phyloP scores from a whole-genome alignment of 2,888 invertebrate genomes.

The Dermolepida albohirtum region DNA sequence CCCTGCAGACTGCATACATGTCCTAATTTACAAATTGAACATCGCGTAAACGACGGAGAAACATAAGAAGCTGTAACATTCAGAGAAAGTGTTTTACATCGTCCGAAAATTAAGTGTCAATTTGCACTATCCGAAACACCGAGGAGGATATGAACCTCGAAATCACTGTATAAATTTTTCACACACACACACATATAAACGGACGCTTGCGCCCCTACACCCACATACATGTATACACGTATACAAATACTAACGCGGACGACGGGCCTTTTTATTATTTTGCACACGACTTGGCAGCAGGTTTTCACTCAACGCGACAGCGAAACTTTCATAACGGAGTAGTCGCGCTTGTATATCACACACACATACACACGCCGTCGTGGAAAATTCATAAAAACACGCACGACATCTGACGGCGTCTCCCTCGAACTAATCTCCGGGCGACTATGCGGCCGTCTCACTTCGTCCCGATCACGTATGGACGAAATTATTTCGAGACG shows the following conservation, averaged over 20 bases:
- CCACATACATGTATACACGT: background rate
- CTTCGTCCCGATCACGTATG: slow-evolving; percentile 27
- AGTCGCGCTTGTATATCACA: slow-evolving; percentile 50
- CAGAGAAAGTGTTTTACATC: slow-evolving; percentile 34
- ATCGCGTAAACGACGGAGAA: too few relatives aligned
- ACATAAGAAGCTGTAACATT: background rate
- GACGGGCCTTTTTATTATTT: slow-evolving; percentile 42
- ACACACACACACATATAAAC: slow-evolving; percentile 35
- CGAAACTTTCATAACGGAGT: slow-evolving; percentile 53
- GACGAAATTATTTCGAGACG: slow-evolving; percentile 40
- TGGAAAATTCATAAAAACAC: slow-evolving; percentile 34
- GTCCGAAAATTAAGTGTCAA: slow-evolving; percentile 47
- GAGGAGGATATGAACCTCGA: slow-evolving; percentile 46
- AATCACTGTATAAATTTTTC: slow-evolving; percentile 50
- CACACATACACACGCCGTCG: slow-evolving; percentile 26
- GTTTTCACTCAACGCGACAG: slow-evolving; percentile 53
- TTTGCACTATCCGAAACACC: slow-evolving; percentile 46
- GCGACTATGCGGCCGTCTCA: slow-evolving; percentile 21
- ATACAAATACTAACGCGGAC: slow-evolving; percentile 1
- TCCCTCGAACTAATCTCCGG: slow-evolving; percentile 40
- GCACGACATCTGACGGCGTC: slow-evolving; percentile 23
- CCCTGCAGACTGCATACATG: too few relatives aligned
- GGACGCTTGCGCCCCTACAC: too few relatives aligned
- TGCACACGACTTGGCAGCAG: slow-evolving; percentile 48
- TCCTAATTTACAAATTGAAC: too few relatives aligned